These are phyloP conservation scores for Platycheirus albimanus DNA, from an alignment of 2,888 invertebrate species.

Conservation along the genomic window DNA sequence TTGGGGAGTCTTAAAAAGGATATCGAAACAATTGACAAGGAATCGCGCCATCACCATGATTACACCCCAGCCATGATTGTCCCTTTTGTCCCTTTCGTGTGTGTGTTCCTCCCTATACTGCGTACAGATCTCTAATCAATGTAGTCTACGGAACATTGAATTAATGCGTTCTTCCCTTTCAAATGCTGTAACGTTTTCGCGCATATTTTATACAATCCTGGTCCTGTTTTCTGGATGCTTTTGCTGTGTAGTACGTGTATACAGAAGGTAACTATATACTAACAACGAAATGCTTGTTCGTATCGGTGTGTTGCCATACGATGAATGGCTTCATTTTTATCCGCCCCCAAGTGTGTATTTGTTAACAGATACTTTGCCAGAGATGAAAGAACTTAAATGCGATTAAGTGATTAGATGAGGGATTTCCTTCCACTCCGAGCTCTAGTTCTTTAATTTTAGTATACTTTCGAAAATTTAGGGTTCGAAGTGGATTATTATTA, in stretches of 20 bases:
- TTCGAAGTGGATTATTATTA: slow-evolving; percentile 35
- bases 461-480: slow-evolving; percentile 54
- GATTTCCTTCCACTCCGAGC: slow-evolving; percentile 63
- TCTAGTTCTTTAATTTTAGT: slow-evolving; percentile 62
- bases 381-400: slow-evolving; percentile 77
- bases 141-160: slow-evolving; percentile 58
- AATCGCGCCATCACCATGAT: slow-evolving; percentile 58
- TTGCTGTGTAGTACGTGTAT: not conserved
- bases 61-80: slow-evolving; percentile 56
- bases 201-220: slow-evolving; percentile 66
- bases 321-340: slow-evolving; percentile 41
- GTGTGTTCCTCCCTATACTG: not conserved
- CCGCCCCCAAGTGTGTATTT: slow-evolving; percentile 35
- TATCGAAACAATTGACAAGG: slow-evolving; percentile 44
- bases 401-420: slow-evolving; percentile 77
- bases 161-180: slow-evolving; percentile 58
- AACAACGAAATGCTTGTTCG: slow-evolving; percentile 36
- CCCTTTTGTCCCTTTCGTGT: not conserved
- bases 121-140: slow-evolving; percentile 60
- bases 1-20: slow-evolving; percentile 12
- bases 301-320: slow-evolving; percentile 28
- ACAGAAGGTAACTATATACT: slow-evolving; percentile 38
- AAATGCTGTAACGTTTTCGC: slow-evolving; percentile 37
- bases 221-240: slow-evolving; percentile 7
- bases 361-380: slow-evolving; percentile 60